These are phyloP conservation scores for Pelodytes ibericus DNA, from an alignment of 2,797 vertebrate genomes.

Conservation along the genomic window DNA sequence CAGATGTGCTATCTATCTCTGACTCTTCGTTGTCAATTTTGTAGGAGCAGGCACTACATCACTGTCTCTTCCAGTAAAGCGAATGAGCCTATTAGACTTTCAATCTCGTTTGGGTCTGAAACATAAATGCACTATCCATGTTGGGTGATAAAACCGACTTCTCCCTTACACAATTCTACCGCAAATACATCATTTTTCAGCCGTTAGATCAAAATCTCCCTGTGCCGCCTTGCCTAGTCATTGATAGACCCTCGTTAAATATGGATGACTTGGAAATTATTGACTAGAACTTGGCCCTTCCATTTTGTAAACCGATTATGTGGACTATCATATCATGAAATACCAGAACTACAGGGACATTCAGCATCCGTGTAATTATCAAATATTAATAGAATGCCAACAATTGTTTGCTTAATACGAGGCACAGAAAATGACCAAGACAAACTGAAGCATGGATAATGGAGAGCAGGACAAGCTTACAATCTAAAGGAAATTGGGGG, in stretches of 20 bases:
- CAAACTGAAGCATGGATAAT: too few species aligned
- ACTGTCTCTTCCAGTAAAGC: conserved; percentile 12
- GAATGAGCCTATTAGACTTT: conserved; percentile 4
- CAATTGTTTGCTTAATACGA: too few species aligned
- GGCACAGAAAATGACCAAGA: too few species aligned
- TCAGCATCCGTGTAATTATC: too few species aligned
- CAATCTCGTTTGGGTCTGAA: not conserved
- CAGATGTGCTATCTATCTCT: conserved; percentile 6
- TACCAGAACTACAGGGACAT: too few species aligned
- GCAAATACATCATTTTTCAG: conserved; percentile 16
- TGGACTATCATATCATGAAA: too few species aligned
- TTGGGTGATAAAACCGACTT: not conserved
- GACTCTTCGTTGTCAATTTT: conserved; percentile 13
- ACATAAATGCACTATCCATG: not conserved
- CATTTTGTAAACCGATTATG: not conserved
- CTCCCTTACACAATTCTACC: conserved; percentile 7
- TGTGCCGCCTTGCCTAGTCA: not conserved
- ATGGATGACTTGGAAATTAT: not conserved
- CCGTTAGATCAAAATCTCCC: conserved; percentile 1
- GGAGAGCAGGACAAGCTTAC: too few species aligned
- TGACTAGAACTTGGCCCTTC: not conserved
- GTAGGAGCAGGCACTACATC: conserved; percentile 22
- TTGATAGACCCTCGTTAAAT: not conserved
- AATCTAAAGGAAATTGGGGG: too few species aligned
- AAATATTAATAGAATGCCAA: too few species aligned